Evolutionary conservation across 1,140 invertebrate species (phyloP).

Genomic region (Scaptomyza hsui): DNA sequence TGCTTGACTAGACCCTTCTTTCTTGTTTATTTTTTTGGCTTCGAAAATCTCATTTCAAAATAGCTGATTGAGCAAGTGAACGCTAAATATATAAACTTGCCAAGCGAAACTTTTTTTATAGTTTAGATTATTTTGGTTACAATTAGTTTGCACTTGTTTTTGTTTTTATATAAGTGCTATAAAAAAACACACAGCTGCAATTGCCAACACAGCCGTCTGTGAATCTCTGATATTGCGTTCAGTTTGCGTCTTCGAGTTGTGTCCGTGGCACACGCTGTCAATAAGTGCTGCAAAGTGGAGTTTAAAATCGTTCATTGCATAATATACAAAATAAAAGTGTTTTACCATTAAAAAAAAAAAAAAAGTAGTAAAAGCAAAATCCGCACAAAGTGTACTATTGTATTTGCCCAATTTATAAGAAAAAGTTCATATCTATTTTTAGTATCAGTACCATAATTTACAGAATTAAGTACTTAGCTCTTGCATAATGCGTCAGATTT

Average conservation of each 20-base stretch:
- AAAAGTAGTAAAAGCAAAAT: too few relatives aligned
- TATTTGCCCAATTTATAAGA: too few relatives aligned
- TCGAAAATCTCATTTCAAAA: conserved; percentile 67
- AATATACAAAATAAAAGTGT: background rate
- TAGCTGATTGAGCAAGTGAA: conserved; percentile 26
- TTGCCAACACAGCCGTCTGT: background rate
- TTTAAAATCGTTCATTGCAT: conserved; percentile 1
- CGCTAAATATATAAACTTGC: conserved; percentile 66
- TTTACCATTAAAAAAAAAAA: background rate
- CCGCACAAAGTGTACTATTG: background rate
- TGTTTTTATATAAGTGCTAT: conserved; percentile 56
- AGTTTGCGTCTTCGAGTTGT: conserved; percentile 60
- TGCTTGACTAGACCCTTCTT: conserved; percentile 14
- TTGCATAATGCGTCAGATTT: conserved; percentile 36
- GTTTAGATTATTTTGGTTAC: conserved; percentile 22
- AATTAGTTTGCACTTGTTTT: background rate
- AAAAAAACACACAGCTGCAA: conserved; percentile 12
- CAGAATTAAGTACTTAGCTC: background rate
- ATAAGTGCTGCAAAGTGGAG: conserved; percentile 26
- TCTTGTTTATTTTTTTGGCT: conserved; percentile 29
- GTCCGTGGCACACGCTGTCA: conserved; percentile 51
- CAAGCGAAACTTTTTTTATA: conserved; percentile 48
- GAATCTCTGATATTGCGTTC: conserved; percentile 46
- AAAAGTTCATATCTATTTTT: background rate
- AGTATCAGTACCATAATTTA: background rate